Evolutionary conservation across 2,888 invertebrate genomes (phyloP), one percentile per base, ranked within the genome.

Genomic region (Petrophora chlorosata): DNA sequence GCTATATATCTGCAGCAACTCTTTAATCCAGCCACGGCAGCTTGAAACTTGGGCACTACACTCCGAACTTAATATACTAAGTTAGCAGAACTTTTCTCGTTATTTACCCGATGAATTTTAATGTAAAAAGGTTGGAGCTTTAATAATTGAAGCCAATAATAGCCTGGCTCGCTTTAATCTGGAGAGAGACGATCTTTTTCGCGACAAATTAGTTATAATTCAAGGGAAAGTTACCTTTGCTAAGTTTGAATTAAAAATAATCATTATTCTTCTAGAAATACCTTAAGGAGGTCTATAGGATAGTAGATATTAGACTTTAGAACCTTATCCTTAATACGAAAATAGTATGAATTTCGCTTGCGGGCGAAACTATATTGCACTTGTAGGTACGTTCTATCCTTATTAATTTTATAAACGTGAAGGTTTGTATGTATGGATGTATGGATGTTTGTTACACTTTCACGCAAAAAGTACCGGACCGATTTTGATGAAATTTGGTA

Each of bases 51-150:
- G 19, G 19, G 13, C 29, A 28, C 36, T 16, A 36, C 10, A 12
- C 22, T 12, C 30, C 29, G 19, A 40, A 23, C 44, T 49, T 50
- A 43, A 52, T 52, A 41, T 40, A 32, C 43, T 33, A 34, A 49
- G 45, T 53, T 38, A 15, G 9, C 12, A 17, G 40, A 69, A 72
- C 58, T 70, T 66, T 59, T 38, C 63, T 64, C 65, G 59, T 67
- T 66, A 63, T 57, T 54, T 59, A 52, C 54, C 54, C 59, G 50
- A 67, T 72, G 68, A 72, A 70, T 67, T 65, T 66, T 58, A 70
- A 70, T 66, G 52, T 39, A 49, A 59, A 63, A 61, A 55, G 56
- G 54, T 57, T 29, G 34, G 13, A 33, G 35, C 46, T 52, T 42
- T 50, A 49, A 56, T 53, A 41, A 65, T 53, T 66, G 50, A 57